phyloP scores from a whole-genome alignment of 2,888 invertebrate genomes.

The Torymus tubicola region DNA sequence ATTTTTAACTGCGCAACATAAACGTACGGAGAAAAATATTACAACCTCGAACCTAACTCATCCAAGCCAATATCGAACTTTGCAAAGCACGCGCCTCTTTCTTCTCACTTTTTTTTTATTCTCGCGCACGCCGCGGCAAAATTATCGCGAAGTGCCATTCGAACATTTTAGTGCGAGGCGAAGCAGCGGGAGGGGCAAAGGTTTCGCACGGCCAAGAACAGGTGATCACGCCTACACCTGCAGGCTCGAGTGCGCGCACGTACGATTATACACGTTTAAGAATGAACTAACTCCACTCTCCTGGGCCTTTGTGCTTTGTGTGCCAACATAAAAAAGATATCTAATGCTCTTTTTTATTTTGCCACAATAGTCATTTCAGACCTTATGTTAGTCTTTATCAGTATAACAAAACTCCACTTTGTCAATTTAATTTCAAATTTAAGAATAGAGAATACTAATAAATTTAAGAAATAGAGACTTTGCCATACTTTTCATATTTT shows the following conservation, averaged over 20 bases:
- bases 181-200: constrained; percentile 58
- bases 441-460: too few species aligned
- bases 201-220: constrained; percentile 61
- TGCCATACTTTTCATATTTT: too few species aligned
- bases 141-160: constrained; percentile 53
- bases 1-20: constrained; percentile 11
- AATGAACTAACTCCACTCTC: constrained; percentile 29
- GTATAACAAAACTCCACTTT: too few species aligned
- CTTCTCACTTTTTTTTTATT: constrained; percentile 5
- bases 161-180: constrained; percentile 55
- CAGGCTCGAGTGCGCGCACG: constrained; percentile 44
- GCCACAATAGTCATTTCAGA: too few species aligned
- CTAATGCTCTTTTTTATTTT: constrained; percentile 7
- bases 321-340: constrained; percentile 37
- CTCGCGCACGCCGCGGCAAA: constrained; percentile 31
- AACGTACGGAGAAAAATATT: constrained; percentile 31
- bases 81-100: constrained; percentile 28
- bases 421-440: too few species aligned
- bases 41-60: constrained; percentile 46
- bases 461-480: too few species aligned
- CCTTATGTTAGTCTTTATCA: too few species aligned
- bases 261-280: constrained; percentile 40
- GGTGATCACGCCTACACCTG: constrained; percentile 72
- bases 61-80: constrained; percentile 48
- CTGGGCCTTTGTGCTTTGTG: background rate